phyloP scores from a whole-genome alignment of 2,888 invertebrate species.

The Synanthedon tipuliformis region DNA sequence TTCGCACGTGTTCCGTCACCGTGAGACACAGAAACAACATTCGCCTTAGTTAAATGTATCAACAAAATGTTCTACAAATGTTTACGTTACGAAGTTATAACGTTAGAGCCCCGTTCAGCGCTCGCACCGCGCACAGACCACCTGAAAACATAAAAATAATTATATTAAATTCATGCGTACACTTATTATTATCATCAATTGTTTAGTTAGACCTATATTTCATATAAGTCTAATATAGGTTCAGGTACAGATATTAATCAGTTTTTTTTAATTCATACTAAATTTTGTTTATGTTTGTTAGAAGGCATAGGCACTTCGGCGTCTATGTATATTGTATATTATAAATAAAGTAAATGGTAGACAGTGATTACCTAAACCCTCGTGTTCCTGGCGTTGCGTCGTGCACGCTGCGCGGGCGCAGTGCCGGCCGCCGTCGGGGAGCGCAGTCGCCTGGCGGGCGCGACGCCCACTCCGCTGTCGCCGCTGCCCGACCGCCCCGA shows the following conservation, averaged over 20 bases:
- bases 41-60: conserved; percentile 60
- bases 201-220: too few species aligned
- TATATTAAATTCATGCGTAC: too few species aligned
- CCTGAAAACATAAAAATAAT: conserved; percentile 28
- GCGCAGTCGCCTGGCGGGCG: conserved; percentile 70
- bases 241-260: too few species aligned
- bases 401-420: conserved; percentile 56
- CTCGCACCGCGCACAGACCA: conserved; percentile 39
- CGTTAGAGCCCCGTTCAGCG: conserved; percentile 18
- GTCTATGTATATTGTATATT: too few species aligned
- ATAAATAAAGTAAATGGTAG: too few species aligned
- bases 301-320: neutral
- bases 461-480: conserved; percentile 72
- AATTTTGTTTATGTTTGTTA: too few species aligned
- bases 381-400: conserved; percentile 22
- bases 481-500: conserved; percentile 77
- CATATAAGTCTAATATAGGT: too few species aligned
- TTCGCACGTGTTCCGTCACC: conserved; percentile 19
- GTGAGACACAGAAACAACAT: conserved; percentile 56
- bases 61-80: conserved; percentile 64
- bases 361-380: conserved; percentile 41
- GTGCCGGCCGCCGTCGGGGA: conserved; percentile 11
- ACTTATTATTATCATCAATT: too few species aligned
- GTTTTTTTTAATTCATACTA: too few species aligned
- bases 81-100: conserved; percentile 31